Base-by-base conservation (phyloP, 2,888 invertebrate genomes). In the Aspidiotus rigidus region DNA sequence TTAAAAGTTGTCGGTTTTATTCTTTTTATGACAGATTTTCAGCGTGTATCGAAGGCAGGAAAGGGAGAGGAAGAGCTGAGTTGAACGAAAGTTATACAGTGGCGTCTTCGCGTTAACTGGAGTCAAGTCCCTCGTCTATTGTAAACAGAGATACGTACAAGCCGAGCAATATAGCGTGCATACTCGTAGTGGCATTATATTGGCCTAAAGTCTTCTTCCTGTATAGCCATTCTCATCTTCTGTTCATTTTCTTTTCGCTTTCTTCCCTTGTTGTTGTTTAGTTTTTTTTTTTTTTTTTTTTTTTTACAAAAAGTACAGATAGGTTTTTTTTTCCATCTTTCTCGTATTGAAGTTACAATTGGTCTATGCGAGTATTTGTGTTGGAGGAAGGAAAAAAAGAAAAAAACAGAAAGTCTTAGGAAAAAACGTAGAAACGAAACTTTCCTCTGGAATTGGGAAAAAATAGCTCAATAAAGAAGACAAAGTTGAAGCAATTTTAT, bases 1-100 rank as follows among this genome's bases (percentile, higher is more conserved):
- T 67, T 60, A 67, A 28, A 67, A 67, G 67, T 67, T 67, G 67
- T 67, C 49, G 67, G 67, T 67, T 67, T 60, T 67, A 60, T 67
- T 67, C 67, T 67, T 60, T 67, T 67, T 67, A 67, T 67, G 67
- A 59, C 59, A 67, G 44, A 67, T 67, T 67, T 16, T 44, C 42
- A 59, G 41, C 44, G 39, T 49, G 67, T 59, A 59, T 39, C 53
- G 53, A n/a, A n/a, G n/a, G n/a, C n/a, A n/a, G n/a, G n/a, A n/a
- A n/a, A n/a, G n/a, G n/a, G n/a, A n/a, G n/a, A 28, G 28, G 28
- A 28, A 28, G 28, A 44, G 49, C 60, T 59, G 41, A 53, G 55
- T 55, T 55, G 59, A 53, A 67, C 41, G 44, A 53, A 67, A 67
- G 60, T 59, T 49, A 53, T 60, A 53, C 42, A 67, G 67, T 67